Evolutionary conservation across 2,888 invertebrate genomes (phyloP).

Genomic region (Erebia palarica): DNA sequence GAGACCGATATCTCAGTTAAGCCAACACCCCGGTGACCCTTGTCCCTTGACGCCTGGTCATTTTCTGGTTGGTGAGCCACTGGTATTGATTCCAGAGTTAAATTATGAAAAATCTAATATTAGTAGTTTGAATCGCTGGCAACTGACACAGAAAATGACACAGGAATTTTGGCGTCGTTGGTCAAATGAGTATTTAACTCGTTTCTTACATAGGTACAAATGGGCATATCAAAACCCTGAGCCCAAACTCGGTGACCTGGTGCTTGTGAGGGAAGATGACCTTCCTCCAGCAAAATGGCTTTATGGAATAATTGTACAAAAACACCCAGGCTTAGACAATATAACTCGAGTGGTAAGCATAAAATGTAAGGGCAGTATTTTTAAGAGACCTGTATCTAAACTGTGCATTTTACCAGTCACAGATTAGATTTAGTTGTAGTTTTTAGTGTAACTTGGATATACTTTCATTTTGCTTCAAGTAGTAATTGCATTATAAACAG

Average conservation of each 20-base stretch:
- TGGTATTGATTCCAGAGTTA: constrained; percentile 32
- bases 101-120: constrained; percentile 29
- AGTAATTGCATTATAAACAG: too few species aligned
- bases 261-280: constrained; percentile 28
- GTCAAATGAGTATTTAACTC: constrained; percentile 31
- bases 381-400: too few species aligned
- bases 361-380: too few species aligned
- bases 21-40: background rate
- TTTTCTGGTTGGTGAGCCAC: constrained; percentile 37
- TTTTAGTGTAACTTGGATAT: too few species aligned
- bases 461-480: too few species aligned
- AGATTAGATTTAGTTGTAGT: too few species aligned
- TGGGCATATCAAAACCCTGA: too few species aligned
- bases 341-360: too few species aligned
- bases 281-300: constrained; percentile 32
- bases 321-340: too few species aligned
- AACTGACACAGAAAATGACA: constrained; percentile 4
- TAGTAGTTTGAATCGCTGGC: constrained; percentile 27
- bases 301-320: too few species aligned
- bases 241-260: background rate
- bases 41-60: constrained; percentile 38
- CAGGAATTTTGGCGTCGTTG: constrained; percentile 38
- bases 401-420: too few species aligned
- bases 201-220: constrained; percentile 19
- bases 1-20: constrained; percentile 35